These are phyloP conservation scores for Dendrocincla fuliginosa DNA, from an alignment of 2,797 vertebrate genomes.

Conservation along the genomic window DNA sequence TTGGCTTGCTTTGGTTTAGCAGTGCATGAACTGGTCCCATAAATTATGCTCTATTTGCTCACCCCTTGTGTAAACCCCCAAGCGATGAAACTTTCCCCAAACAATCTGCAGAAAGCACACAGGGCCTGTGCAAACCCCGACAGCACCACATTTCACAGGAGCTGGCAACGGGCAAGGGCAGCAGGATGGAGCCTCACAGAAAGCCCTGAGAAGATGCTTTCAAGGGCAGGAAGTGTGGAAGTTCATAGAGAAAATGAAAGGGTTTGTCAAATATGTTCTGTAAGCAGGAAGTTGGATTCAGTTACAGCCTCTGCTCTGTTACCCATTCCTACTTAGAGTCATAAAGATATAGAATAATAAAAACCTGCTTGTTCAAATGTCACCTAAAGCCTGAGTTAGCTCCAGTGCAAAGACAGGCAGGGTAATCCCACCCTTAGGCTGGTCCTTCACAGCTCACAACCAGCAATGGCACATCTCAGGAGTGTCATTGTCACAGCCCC, in stretches of 20 bases:
- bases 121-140: background rate
- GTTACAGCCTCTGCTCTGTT: background rate
- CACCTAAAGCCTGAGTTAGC: background rate
- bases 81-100: background rate
- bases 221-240: background rate
- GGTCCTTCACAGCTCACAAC: background rate
- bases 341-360: accelerated
- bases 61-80: background rate
- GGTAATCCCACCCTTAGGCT: background rate
- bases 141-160: background rate
- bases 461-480: background rate
- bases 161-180: background rate
- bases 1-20: background rate
- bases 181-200: background rate
- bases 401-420: background rate
- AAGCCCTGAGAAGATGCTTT: background rate
- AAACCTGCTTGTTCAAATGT: background rate
- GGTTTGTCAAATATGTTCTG: background rate
- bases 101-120: background rate
- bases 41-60: background rate
- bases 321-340: background rate
- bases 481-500: background rate
- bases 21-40: background rate
- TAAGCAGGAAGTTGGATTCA: background rate
- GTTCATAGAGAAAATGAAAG: background rate